Evolutionary conservation across 2,888 invertebrate genomes (phyloP).

Genomic region (Caenorhabditis drosophilae): DNA sequence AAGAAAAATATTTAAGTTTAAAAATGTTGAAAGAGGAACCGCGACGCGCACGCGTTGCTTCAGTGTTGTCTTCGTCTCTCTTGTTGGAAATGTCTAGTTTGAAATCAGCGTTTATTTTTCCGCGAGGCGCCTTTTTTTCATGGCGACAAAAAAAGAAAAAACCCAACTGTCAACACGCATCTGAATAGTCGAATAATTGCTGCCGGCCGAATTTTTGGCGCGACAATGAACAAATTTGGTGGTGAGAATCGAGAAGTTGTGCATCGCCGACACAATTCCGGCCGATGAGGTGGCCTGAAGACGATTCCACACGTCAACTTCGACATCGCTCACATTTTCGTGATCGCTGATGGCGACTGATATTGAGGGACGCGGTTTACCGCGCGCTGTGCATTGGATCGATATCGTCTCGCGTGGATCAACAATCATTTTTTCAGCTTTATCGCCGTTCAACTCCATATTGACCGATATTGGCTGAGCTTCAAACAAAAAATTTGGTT

Average conservation of each 20-base stretch:
- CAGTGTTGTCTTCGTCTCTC: no score
- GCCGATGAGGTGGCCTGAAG: constrained; percentile 24
- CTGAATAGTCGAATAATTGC: constrained; percentile 37
- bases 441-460: constrained; percentile 9
- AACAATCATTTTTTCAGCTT: constrained; percentile 15
- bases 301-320: constrained; percentile 45
- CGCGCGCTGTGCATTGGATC: constrained; percentile 35
- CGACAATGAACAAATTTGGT: constrained; percentile 44
- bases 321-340: constrained; percentile 27
- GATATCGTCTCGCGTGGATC: constrained; percentile 26
- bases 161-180: constrained; percentile 43
- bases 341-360: constrained; percentile 31
- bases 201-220: constrained; percentile 44
- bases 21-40: not conserved
- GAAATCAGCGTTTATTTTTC: no score
- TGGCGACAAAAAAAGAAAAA: not conserved
- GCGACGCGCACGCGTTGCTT: no score
- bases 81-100: no score
- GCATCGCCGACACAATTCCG: constrained; percentile 20
- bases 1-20: constrained; percentile 2
- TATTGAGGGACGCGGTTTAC: constrained; percentile 43
- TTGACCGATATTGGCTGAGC: constrained; percentile 27
- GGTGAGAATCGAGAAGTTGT: constrained; percentile 34
- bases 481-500: constrained; percentile 4
- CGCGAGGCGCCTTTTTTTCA: not conserved